Base-by-base conservation (phyloP, 2,113 vertebrate genomes). In the Petrocephalus microphthalmus region DNA sequence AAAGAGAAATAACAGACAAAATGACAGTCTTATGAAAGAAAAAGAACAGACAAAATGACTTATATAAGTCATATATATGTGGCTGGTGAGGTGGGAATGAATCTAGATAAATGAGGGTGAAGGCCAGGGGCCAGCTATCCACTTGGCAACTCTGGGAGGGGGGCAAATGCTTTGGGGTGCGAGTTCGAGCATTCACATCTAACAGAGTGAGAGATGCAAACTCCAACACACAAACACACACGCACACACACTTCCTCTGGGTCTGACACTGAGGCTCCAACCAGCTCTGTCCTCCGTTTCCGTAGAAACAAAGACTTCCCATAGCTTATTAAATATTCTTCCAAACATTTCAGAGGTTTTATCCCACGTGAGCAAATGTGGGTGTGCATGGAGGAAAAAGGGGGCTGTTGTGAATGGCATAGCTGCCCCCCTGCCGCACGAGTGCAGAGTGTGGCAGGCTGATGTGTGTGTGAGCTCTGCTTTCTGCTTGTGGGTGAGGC, bases 301-400 rank as follows among this genome's bases (percentile, higher is more conserved):
- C 90, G 91, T 91, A 88, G 90, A 84, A 89, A 93, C 56, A 5
- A 45, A 22, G 88, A 47, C 88, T 29, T 13, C 53, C 37, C 88
- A 90, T 89, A 87, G 88, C 90, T 90, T 90, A 90, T 91, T 92
- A 89, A 17, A 22, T 47, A 92, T 92, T 91, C 90, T 91, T 91
- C 89, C 71, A 78, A 88, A 90, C 85, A 54, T 60, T 88, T 86
- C 81, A 37, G 67, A 67, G 25, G 60, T 29, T 67, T 13, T 25
- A n/a, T 7, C 8, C 85, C 88, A 78, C 85, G 86, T 83, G 84
- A 51, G n/a, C 15, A 20, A 47, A 51, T 10, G 6, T 53, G 42
- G 42, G n/a, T 57, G 52, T 87, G 54, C 56, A 47, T 86, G 33
- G 11, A 33, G n/a, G 7, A 33, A 42, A 20, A n/a, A 4, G 2